Base-by-base conservation (phyloP, 2,888 invertebrate species). In the Hirtodrosophila duncani region DNA sequence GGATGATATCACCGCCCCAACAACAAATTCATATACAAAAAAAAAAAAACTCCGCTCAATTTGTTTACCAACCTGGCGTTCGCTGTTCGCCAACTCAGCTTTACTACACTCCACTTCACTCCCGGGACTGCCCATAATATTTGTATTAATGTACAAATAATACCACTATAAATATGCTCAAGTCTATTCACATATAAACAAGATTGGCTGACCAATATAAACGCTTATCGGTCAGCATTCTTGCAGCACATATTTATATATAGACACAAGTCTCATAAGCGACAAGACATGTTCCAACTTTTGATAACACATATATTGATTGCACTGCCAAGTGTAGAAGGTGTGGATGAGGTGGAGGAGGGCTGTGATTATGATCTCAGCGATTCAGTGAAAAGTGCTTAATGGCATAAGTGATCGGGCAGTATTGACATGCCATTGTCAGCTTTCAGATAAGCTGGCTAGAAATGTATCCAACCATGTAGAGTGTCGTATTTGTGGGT, bases 1-100 rank as follows among this genome's bases (percentile, higher is more conserved):
- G 16, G 70, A 64, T 75, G 70, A 71, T 71, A 75, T 69, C 69
- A 69, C 74, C 74, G 20, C 29, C 37, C 21, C 44, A 33, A 36
- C 18, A 27, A 39, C 41, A 44, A 42, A 49, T 29, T 26, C 24
- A 8, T 21, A 53, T 43, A 42, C 30, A 38, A 2, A 56, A 34
- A 3, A 20, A 20, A 3, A 29, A 33, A 33, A 30, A 39, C 27
- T 49, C 49, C 13, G 34, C 21, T 39, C 39, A 45, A 52, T 58
- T 67, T 69, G 56, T 63, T 72, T 66, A 67, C 46, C 44, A 50
- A 53, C 49, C 33, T 36, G 27, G 13, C 27, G 56, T 33, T 50
- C 36, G 44, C 16, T 20, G 11, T n/a, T n/a, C n/a, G n/a, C 16
- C 24, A 11, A 20, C 16, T 13, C n/a, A 11, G 17, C 24, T 4